Evolutionary conservation across 2,888 invertebrate genomes (phyloP).

Genomic region (Adela reaumurella): DNA sequence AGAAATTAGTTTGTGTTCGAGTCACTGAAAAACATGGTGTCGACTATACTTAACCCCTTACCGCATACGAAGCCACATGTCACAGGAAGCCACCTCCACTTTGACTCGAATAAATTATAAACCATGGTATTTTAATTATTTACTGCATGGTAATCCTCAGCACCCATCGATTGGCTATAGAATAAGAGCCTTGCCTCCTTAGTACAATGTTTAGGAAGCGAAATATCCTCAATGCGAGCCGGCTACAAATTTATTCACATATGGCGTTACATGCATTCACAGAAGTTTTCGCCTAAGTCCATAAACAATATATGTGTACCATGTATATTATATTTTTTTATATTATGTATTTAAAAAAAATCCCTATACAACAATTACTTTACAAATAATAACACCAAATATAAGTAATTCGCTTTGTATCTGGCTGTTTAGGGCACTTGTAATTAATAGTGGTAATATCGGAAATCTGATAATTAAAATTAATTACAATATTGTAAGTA

Average conservation of each 20-base stretch:
- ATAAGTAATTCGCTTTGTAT: too few species aligned
- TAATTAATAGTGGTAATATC: too few species aligned
- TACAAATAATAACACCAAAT: too few species aligned
- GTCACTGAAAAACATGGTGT: too few species aligned
- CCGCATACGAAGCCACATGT: neutral
- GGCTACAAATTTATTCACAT: neutral
- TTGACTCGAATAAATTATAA: neutral
- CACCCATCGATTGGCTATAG: slow-evolving; percentile 13
- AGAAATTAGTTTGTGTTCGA: too few species aligned
- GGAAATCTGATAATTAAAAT: too few species aligned
- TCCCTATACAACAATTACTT: too few species aligned
- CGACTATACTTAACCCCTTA: too few species aligned
- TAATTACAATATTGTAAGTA: too few species aligned
- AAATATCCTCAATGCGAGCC: neutral
- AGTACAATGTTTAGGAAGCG: slow-evolving; percentile 21
- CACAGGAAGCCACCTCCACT: neutral
- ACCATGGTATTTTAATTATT: slow-evolving; percentile 1
- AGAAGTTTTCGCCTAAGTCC: too few species aligned
- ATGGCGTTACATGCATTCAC: neutral
- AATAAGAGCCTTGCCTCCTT: slow-evolving; percentile 26
- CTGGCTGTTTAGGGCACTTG: too few species aligned
- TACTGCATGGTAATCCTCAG: slow-evolving; percentile 14
- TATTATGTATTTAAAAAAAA: neutral
- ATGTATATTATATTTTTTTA: neutral
- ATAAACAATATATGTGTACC: too few species aligned